A percentile compares a stretch with the other conserved stretches of the same genome.
Conservation (phyloP, 2,888 invertebrate genomes). For the Cacoxenus indagator region DNA sequence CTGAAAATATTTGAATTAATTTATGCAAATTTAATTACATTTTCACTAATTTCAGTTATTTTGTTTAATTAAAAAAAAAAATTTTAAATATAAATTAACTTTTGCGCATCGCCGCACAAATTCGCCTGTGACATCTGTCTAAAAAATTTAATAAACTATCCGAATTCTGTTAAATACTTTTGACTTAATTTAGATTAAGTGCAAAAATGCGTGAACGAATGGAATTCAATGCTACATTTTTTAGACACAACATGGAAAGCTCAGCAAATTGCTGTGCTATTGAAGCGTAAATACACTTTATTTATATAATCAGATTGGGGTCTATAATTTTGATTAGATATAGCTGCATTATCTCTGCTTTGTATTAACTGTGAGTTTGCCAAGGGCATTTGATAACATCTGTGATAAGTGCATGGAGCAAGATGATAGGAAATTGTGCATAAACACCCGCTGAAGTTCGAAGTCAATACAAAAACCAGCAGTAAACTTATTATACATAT, state of each 20-base stretch:
- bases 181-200: not conserved
- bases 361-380: too few relatives aligned
- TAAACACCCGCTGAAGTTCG: too few relatives aligned
- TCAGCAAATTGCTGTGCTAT: slow-evolving; percentile 16
- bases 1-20: not conserved
- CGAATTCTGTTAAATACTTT: not conserved
- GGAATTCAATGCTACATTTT: too few relatives aligned
- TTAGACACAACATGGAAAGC: too few relatives aligned
- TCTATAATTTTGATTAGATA: not conserved
- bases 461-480: too few relatives aligned
- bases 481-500: too few relatives aligned
- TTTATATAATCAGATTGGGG: not conserved
- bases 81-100: not conserved
- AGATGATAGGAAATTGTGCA: too few relatives aligned
- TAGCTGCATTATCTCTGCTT: too few relatives aligned
- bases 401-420: too few relatives aligned
- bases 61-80: not conserved
- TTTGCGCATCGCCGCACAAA: too few relatives aligned
- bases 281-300: not conserved
- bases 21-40: not conserved
- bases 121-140: not conserved
- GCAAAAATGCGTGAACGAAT: not conserved
- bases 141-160: not conserved
- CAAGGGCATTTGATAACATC: too few relatives aligned
- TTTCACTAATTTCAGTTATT: not conserved